Base-by-base conservation (phyloP, 2,888 invertebrate genomes). In the Fabriciana adippe region DNA sequence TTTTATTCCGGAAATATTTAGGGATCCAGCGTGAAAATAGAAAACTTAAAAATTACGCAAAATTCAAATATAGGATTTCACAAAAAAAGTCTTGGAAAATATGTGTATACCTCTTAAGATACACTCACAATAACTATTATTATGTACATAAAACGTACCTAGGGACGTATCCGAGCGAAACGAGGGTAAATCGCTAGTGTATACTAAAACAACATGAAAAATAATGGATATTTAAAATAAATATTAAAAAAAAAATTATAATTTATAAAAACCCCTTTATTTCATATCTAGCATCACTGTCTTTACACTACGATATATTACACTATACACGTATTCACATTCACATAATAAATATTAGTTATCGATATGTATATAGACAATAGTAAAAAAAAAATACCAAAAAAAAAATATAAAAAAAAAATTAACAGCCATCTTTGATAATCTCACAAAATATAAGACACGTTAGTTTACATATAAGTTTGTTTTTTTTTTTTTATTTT, bases 251-350 rank as follows among this genome's bases (percentile, higher is more conserved):
- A 56, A 66, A 61, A 55, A 54, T 41, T n/a, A 41, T 47, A 35
- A 53, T 1, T 55, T 41, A 55, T 59, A 54, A 70, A 69, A 66
- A 55, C 64, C 69, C 69, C 67, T 63, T 70, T 70, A 67, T 64
- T 69, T 66, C 56, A 55, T 21, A 66, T 64, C 69, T 64, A 66
- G 62, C 62, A 63, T 66, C 63, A 63, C 66, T 59, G 66, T 66
- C 18, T 16, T 15, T 63, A 54, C 18, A 48, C 47, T 57, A 63
- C 41, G 48, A 67, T 60, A 67, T 56, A 45, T 61, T 67, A 70
- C 67, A 67, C 53, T 70, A 41, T 70, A 70, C 67, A 67, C 55
- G 53, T 60, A 60, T 69, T 66, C 62, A 69, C 59, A 67, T 59
- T 16, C 31, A 35, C 59, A 48, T 41, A 48, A 59, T 59, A 48